phyloP scores from a whole-genome alignment of 2,113 vertebrate genomes.

The Nibea albiflora region DNA sequence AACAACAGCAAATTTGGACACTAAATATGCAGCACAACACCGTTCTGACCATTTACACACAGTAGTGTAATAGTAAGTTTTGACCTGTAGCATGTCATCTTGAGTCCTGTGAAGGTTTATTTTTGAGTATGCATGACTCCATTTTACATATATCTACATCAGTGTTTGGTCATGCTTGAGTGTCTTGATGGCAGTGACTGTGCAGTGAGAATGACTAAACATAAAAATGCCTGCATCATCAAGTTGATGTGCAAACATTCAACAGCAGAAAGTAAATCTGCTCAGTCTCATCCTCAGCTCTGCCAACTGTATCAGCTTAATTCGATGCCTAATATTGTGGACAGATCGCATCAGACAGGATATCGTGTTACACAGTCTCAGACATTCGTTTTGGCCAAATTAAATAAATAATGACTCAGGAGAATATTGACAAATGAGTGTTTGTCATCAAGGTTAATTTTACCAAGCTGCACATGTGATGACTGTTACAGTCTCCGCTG shows the following conservation, averaged over 20 bases:
- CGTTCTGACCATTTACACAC: not conserved
- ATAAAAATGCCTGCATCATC: constrained; percentile 43
- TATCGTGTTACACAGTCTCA: constrained; percentile 18
- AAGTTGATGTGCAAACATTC: constrained; percentile 33
- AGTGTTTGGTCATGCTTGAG: not conserved
- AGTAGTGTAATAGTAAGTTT: not conserved
- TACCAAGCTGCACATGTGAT: not conserved
- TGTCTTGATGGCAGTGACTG: constrained; percentile 29
- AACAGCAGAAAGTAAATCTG: constrained; percentile 19
- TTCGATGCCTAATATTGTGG: constrained; percentile 8
- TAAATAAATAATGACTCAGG: constrained; percentile 48
- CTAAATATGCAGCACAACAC: not conserved
- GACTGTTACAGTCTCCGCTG: not conserved
- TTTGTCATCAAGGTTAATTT: constrained; percentile 11
- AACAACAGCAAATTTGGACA: not conserved
- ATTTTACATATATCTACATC: constrained; percentile 5
- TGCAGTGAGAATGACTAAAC: constrained; percentile 56
- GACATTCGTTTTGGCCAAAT: constrained; percentile 3
- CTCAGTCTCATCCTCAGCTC: constrained; percentile 18
- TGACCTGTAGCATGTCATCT: not conserved
- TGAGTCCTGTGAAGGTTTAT: not conserved
- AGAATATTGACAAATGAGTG: constrained; percentile 14
- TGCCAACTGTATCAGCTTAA: constrained; percentile 29
- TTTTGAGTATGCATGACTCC: constrained; percentile 6
- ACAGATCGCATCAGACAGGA: constrained; percentile 3